phyloP scores from a whole-genome alignment of 2,797 vertebrate genomes.

The Melanotaenia parkinsoni region DNA sequence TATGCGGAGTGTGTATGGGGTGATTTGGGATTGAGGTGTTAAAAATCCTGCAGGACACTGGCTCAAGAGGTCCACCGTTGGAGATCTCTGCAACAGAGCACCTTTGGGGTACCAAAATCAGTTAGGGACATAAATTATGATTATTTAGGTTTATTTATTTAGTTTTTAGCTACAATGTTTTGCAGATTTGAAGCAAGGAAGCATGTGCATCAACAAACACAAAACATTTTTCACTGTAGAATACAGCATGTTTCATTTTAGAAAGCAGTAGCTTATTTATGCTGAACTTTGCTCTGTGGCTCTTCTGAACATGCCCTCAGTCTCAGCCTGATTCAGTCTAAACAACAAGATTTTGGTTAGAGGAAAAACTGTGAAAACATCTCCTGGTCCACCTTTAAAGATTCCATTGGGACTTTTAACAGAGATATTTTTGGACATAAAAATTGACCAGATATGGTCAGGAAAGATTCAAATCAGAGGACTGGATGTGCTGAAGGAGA shows the following conservation, averaged over 20 bases:
- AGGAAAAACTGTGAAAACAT: not conserved
- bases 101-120: too few relatives aligned
- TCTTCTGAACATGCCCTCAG: not conserved
- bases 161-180: too few relatives aligned
- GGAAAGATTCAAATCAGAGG: conserved; percentile 13
- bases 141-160: too few relatives aligned
- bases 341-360: conserved; percentile 8
- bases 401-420: not conserved
- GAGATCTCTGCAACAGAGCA: too few relatives aligned
- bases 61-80: too few relatives aligned
- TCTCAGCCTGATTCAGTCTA: conserved; percentile 4
- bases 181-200: not conserved
- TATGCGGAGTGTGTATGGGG: too few relatives aligned
- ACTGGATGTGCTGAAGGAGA: conserved; percentile 21
- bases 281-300: not conserved
- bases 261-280: not conserved
- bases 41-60: too few relatives aligned
- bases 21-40: too few relatives aligned
- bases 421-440: conserved; percentile 2
- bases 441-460: conserved; percentile 16
- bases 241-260: too few relatives aligned
- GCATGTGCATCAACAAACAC: too few relatives aligned
- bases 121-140: too few relatives aligned
- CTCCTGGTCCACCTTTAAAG: not conserved
- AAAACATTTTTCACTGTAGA: too few relatives aligned